Conservation (phyloP, 2,113 vertebrate species). For the Callopanchax toddi region DNA sequence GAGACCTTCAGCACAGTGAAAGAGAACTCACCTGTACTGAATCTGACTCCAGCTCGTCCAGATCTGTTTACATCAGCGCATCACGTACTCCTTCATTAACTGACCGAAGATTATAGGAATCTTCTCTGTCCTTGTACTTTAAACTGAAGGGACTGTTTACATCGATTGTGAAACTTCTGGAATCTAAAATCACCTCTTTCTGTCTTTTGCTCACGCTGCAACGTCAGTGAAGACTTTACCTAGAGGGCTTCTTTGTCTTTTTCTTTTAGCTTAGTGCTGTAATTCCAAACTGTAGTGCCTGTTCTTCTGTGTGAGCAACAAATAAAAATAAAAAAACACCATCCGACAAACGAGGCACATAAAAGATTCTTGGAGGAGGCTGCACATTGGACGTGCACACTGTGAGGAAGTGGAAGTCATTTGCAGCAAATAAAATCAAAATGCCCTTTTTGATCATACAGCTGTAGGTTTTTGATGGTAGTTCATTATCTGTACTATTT, state of each 20-base stretch:
- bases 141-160: too few species aligned
- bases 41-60: slow-evolving; percentile 28
- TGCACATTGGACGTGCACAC: too few species aligned
- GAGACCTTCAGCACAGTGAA: slow-evolving; percentile 24
- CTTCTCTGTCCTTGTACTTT: slow-evolving; percentile 1
- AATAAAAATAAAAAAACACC: slow-evolving; percentile 72
- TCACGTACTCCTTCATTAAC: slow-evolving; percentile 11
- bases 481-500: too few species aligned
- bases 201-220: slow-evolving; percentile 33
- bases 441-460: too few species aligned
- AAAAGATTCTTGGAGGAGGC: slow-evolving; percentile 1
- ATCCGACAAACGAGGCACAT: slow-evolving; percentile 32
- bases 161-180: slow-evolving; percentile 46
- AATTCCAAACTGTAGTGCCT: slow-evolving; percentile 69
- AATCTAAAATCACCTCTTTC: slow-evolving; percentile 19
- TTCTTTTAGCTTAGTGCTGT: slow-evolving; percentile 62
- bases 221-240: slow-evolving; percentile 13
- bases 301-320: slow-evolving; percentile 55
- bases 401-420: not conserved
- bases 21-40: slow-evolving; percentile 22
- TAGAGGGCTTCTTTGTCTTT: slow-evolving; percentile 31
- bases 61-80: slow-evolving; percentile 46
- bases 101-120: slow-evolving; percentile 6
- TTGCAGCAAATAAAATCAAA: not conserved
- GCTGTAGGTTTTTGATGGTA: too few species aligned